Evolutionary conservation across 2,797 vertebrate species (phyloP), one percentile per base, ranked within the genome.

Genomic region (Peromyscus eremicus): DNA sequence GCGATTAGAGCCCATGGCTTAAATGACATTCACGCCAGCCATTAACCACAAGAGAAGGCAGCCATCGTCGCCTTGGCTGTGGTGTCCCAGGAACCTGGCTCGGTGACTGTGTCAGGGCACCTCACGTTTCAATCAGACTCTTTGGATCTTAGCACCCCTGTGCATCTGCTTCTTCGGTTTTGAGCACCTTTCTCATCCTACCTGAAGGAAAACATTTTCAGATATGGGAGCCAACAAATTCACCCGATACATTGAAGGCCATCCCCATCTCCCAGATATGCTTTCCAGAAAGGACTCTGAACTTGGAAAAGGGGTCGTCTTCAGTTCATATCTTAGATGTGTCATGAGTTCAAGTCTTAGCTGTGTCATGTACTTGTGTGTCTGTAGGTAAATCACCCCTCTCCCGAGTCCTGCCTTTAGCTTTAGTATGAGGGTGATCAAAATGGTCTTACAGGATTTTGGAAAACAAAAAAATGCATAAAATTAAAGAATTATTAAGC

Each of bases 151-250:
- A 84, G 3, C 5, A 55, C 7, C 34, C 40, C 55, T 55, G 0
- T 75, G 60, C 64, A 62, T 93, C 55, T 93, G 52, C 52, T 49
- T 37, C 64, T 79, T 96, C 17, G 10, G 43, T 49, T 89, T 73
- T 52, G 17, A 52, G 75, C 46, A 68, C 34, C 21, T 89, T 97
- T 86, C 52, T 93, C 52, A 81, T 84, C 94, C 79, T 73, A 87
- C 66, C 57, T 79, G 57, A 91, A n/a, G 64, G 32, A 57, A 37
- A 93, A 94, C n/a, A 52, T 89, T 82, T 89, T 60, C 68, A 94
- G 55, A 71, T 64, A 82, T 25, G 29, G 29, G n/a, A 8, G 17
- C n/a, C 57, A 94, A 75, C 14, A 92, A 92, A 83, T 80, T 85
- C 75, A 62, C 49, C 17, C 8, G 46, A 3, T 49, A 46, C 73